A percentile compares a stretch with the other conserved stretches of the same genome.
These are phyloP conservation scores for Agrenia bidenticulata DNA, from an alignment of 2,888 invertebrate genomes.

Conservation along the genomic window DNA sequence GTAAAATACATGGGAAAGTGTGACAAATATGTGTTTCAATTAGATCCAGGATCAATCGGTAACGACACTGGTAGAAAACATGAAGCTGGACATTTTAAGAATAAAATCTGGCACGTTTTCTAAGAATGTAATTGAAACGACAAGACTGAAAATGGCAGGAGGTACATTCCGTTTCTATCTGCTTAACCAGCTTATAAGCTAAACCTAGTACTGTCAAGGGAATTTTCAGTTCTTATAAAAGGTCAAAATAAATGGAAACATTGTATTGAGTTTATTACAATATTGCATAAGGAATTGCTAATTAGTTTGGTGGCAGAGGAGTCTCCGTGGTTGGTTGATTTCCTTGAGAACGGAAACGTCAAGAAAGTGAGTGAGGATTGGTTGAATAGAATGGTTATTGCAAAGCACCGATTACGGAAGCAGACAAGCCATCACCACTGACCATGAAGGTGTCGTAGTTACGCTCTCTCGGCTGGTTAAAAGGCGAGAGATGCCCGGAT, in stretches of 20 bases:
- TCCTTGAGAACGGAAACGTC: background rate
- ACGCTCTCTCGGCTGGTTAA: constrained; percentile 23
- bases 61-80: constrained; percentile 15
- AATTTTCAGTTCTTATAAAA: too few relatives aligned
- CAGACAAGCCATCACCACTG: constrained; percentile 1
- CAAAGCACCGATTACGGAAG: background rate
- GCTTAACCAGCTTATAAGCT: too few relatives aligned
- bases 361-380: too few relatives aligned
- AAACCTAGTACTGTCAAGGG: too few relatives aligned
- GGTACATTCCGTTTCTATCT: too few relatives aligned
- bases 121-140: constrained; percentile 1
- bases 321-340: too few relatives aligned
- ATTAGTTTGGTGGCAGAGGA: too few relatives aligned
- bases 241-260: too few relatives aligned
- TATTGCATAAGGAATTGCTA: constrained; percentile 18
- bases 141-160: constrained; percentile 6
- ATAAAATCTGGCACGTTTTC: constrained; percentile 31
- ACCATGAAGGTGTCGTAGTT: constrained; percentile 29
- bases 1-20: background rate
- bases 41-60: constrained; percentile 30
- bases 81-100: constrained; percentile 27
- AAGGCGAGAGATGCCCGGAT: constrained; percentile 28
- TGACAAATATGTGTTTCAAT: too few relatives aligned
- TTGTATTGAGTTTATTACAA: constrained; percentile 19
- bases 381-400: too few relatives aligned